phyloP scores from a whole-genome alignment of 2,113 vertebrate genomes.

The Ailuropoda melanoleuca region DNA sequence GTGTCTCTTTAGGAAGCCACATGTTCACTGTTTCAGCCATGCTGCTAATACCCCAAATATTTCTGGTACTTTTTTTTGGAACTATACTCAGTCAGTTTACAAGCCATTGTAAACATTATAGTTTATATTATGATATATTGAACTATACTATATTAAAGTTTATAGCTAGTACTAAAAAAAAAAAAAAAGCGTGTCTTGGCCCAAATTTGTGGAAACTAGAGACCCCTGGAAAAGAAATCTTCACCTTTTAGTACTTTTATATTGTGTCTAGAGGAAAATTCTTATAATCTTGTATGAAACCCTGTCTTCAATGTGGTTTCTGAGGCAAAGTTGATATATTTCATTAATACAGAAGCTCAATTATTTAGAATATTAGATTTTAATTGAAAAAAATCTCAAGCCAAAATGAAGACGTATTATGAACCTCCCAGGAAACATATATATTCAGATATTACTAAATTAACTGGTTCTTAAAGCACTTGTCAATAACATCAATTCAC shows the following conservation, averaged over 20 bases:
- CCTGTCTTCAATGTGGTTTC: background rate
- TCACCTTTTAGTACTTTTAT: constrained; percentile 22
- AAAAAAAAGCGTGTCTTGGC: background rate
- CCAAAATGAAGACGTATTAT: background rate
- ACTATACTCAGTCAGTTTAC: background rate
- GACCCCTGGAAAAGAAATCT: background rate
- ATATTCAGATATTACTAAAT: background rate
- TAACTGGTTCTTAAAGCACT: background rate
- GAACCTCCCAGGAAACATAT: background rate
- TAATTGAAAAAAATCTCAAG: background rate
- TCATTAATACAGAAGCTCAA: background rate
- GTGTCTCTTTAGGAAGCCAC: background rate
- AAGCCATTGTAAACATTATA: background rate
- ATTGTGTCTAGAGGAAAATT: background rate
- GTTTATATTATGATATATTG: background rate
- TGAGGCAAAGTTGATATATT: background rate
- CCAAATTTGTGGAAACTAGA: background rate
- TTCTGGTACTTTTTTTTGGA: constrained; percentile 3
- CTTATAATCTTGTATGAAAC: background rate
- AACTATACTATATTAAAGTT: background rate
- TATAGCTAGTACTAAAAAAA: background rate
- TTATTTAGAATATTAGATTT: constrained; percentile 17
- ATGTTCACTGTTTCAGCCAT: background rate
- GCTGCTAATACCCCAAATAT: background rate
- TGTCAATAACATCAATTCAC: background rate